Base-by-base conservation (phyloP, 2,113 vertebrate species). In the Odocoileus hemionus region DNA sequence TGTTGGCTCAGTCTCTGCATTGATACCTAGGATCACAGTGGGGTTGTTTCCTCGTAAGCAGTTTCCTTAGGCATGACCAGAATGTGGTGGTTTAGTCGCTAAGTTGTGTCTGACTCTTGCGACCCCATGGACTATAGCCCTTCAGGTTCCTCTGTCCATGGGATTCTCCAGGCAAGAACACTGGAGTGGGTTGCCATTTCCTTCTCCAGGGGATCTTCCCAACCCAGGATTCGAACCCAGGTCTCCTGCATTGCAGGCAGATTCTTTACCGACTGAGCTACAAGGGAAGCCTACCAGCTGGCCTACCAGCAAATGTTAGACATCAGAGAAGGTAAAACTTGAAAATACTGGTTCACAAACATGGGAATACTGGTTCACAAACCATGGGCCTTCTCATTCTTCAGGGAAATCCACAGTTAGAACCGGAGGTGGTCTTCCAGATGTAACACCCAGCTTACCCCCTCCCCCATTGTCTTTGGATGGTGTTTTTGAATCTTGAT, bases 141-240 rank as follows among this genome's bases (percentile, higher is more conserved):
- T 70, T 39, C 36, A 23, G 19, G 67, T 12, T 70, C 67, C n/a
- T 70, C 67, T 39, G n/a, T 70, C n/a, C 67, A 39, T 70, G 19
- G n/a, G 67, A 70, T 70, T 12, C 21, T 74, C n/a, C 19, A 12
- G 67, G n/a, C 67, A 70, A 70, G 67, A 70, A 70, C n/a, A 70
- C 67, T 39, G 67, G n/a, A 70, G 67, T 70, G 67, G n/a, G 19
- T 70, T 70, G 67, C n/a, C 67, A 70, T 70, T 70, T 70, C 67
- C 67, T 70, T 70, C 64, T 70, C 64, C n/a, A 70, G 2, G 64
- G 64, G n/a, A 23, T 39, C 67, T 13, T 39, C 5, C 67, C 19
- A 39, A 23, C 10, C n/a, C n/a, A 74, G 10, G 2, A 74, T 23
- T 74, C 10, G 0, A 36, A 74, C 19, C n/a, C 5, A 0, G n/a